A percentile compares a stretch with the other conserved stretches of the same genome.
Evolutionary conservation across 2,888 invertebrate species (phyloP).

Genomic region (Lepidochrysops patricia): DNA sequence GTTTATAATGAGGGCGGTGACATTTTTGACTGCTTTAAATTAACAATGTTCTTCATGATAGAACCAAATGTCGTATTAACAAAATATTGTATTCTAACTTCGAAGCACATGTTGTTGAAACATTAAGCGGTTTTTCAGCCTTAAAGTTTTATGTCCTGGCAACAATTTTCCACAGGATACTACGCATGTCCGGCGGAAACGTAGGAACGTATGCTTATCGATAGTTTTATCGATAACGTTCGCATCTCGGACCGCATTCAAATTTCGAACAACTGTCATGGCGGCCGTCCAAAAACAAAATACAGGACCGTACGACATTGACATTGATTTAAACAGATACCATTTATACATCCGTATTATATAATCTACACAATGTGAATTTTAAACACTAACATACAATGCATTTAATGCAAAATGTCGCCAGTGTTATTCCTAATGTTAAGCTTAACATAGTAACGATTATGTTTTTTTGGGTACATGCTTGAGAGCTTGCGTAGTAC

Average conservation of each 20-base stretch:
- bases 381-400: background rate
- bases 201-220: constrained; percentile 51
- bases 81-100: too few relatives aligned
- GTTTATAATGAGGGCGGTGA: background rate
- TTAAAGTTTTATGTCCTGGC: constrained; percentile 1
- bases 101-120: background rate
- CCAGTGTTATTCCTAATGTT: background rate
- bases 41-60: background rate
- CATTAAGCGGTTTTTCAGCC: constrained; percentile 9
- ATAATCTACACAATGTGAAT: background rate
- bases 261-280: constrained; percentile 67
- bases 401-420: constrained; percentile 1
- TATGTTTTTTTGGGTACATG: background rate
- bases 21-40: background rate
- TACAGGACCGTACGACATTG: constrained; percentile 43
- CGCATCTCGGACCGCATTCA: constrained; percentile 67
- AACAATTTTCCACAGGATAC: constrained; percentile 37
- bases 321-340: constrained; percentile 46
- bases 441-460: background rate
- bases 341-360: background rate
- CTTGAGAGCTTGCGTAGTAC: background rate
- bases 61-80: too few relatives aligned
- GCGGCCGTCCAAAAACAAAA: constrained; percentile 51
- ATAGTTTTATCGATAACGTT: constrained; percentile 55
- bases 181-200: constrained; percentile 50